Base-by-base conservation (phyloP, 2,888 invertebrate species). In the Eustalomyia histrio region DNA sequence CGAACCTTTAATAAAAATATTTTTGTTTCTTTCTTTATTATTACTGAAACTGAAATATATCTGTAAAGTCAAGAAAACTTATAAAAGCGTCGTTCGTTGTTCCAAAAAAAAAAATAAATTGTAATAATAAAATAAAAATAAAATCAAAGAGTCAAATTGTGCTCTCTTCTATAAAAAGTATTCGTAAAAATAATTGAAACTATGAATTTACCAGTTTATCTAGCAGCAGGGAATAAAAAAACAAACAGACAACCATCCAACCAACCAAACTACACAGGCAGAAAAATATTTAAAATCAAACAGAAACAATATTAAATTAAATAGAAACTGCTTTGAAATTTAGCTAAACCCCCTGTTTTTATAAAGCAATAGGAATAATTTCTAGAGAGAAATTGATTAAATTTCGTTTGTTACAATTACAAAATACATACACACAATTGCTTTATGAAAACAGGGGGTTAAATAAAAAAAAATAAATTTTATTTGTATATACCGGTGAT, bases 11-110 rank as follows among this genome's bases (percentile, higher is more conserved):
- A 61, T 55, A 63, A 53, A 61, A 18, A 17, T 9, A 57, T 39
- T 35, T 53, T 17, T 74, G 43, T 76, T 64, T 29, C 29, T 29
- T 29, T 29, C 29, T 29, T 63, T 75, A 55, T 74, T 79, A 43
- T 65, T 65, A 65, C 55, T 76, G 72, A 80, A 80, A 65, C 55
- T 76, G 72, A 80, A 80, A 80, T 80, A 72, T 68, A 61, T 74
- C 63, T 69, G 67, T 76, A 64, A 80, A 80, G 76, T 73, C 69
- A 79, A 78, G 81, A 81, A 81, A 81, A 81, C 81, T 78, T 81
- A 78, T 78, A 81, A 81, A 74, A 69, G 81, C 80, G 73, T 69
- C 57, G 72, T 68, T 71, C 71, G 57, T 71, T 75, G 74, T 81
- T 78, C 78, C 78, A 69, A 74, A 80, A 81, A 52, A 68, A 43